A percentile compares a stretch with the other conserved stretches of the same genome.
Conservation (phyloP, 2,113 vertebrate genomes). For the Athene noctua region DNA sequence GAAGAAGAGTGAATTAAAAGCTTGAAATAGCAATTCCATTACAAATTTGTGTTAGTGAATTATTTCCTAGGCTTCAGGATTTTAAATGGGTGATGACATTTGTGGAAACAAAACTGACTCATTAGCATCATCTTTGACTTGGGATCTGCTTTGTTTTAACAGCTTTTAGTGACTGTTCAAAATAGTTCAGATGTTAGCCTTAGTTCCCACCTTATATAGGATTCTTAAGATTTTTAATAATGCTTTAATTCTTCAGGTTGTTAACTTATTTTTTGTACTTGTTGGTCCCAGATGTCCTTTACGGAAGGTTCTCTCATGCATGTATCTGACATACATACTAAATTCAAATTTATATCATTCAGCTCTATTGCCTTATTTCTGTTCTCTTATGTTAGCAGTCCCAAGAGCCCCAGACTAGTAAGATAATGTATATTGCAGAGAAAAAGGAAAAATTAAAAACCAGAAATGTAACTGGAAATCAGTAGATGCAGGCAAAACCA, state of each 20-base stretch:
- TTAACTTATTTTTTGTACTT: background rate
- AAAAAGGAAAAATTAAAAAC: background rate
- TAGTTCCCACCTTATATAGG: background rate
- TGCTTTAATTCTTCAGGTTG: background rate
- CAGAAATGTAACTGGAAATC: background rate
- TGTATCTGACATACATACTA: background rate
- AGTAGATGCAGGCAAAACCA: background rate
- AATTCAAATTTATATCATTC: background rate
- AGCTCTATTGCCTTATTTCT: background rate
- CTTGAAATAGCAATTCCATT: background rate
- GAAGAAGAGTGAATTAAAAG: background rate
- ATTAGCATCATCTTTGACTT: background rate
- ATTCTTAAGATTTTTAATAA: background rate
- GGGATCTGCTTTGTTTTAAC: background rate
- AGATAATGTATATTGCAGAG: background rate
- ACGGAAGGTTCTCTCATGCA: background rate
- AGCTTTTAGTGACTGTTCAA: background rate
- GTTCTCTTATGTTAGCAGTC: background rate
- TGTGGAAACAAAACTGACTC: background rate
- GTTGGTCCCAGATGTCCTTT: background rate
- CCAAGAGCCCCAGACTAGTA: background rate
- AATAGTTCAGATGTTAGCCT: background rate
- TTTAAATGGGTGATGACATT: background rate
- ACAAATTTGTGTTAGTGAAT: background rate
- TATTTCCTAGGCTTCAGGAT: background rate